These are phyloP conservation scores for Ctenodactylus gundi DNA, from an alignment of 2,113 vertebrate species.

Conservation along the genomic window DNA sequence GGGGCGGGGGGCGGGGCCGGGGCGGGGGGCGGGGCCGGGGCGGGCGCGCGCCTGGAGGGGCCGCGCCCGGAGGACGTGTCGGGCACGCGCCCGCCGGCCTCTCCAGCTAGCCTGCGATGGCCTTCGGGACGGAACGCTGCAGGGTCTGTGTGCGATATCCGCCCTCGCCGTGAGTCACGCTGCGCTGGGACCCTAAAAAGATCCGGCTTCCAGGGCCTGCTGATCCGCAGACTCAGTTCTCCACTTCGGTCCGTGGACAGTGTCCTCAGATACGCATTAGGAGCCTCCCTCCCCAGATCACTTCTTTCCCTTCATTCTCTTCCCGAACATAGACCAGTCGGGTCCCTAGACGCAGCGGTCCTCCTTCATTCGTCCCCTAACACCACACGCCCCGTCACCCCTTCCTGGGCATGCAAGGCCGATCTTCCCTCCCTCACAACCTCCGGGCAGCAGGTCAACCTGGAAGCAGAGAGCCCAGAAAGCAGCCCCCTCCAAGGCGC, in stretches of 20 bases:
- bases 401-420: too few relatives aligned
- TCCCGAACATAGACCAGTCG: neutral
- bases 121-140: fast-evolving
- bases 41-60: conserved; percentile 55
- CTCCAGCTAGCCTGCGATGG: neutral
- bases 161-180: neutral
- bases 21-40: conserved; percentile 64
- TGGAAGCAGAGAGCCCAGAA: neutral
- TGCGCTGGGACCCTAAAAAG: neutral
- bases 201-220: neutral
- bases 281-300: neutral
- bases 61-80: conserved; percentile 79
- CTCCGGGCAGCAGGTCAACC: neutral
- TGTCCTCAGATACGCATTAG: neutral
- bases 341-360: neutral
- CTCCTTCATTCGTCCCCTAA: neutral
- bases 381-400: neutral
- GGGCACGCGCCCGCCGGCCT: conserved; percentile 80
- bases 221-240: neutral
- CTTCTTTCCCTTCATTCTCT: neutral
- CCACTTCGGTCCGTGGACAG: neutral
- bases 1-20: conserved; percentile 69
- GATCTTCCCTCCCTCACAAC: neutral
- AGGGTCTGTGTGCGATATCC: neutral
- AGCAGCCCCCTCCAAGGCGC: neutral